Evolutionary conservation across 2,113 vertebrate genomes (phyloP).

Genomic region (Pagrus major): DNA sequence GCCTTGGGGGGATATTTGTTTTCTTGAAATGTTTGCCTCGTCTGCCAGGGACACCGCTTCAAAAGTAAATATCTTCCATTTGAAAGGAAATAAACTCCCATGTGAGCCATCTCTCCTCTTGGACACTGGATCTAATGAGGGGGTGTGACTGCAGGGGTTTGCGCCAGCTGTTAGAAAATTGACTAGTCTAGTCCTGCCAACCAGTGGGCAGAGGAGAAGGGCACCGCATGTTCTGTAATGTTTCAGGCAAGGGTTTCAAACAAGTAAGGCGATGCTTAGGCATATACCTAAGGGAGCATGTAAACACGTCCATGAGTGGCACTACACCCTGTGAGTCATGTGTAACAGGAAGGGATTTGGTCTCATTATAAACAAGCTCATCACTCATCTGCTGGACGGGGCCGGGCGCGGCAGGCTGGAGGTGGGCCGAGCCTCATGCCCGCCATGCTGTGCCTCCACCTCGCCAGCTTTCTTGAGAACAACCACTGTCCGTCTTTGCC

Average conservation of each 20-base stretch:
- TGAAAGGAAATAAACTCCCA: slow-evolving; percentile 40
- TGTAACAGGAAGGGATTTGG: slow-evolving; percentile 72
- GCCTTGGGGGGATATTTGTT: slow-evolving; percentile 52
- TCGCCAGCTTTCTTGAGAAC: slow-evolving; percentile 35
- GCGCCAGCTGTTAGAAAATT: slow-evolving; percentile 35
- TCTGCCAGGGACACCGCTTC: slow-evolving; percentile 13
- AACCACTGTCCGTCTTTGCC: slow-evolving; percentile 48
- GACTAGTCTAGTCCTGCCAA: slow-evolving; percentile 25
- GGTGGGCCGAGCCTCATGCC: slow-evolving; percentile 39
- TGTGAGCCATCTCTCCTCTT: slow-evolving; percentile 50
- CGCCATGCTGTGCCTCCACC: slow-evolving; percentile 13
- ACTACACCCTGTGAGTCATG: slow-evolving; percentile 74
- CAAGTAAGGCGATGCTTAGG: slow-evolving; percentile 25
- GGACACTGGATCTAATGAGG: slow-evolving; percentile 45
- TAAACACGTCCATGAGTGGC: slow-evolving; percentile 49
- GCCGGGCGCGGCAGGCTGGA: slow-evolving; percentile 37
- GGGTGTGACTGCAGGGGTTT: slow-evolving; percentile 31
- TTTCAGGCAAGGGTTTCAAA: slow-evolving; percentile 15
- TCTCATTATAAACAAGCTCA: slow-evolving; percentile 70
- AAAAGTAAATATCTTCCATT: slow-evolving; percentile 15
- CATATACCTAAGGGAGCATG: slow-evolving; percentile 39
- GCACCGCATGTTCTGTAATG: slow-evolving; percentile 2
- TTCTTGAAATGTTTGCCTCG: slow-evolving; percentile 47
- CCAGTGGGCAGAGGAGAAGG: slow-evolving; percentile 19
- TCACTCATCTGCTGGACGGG: slow-evolving; percentile 69